Base-by-base conservation (phyloP, 2,113 vertebrate genomes). In the Mandrillus leucophaeus region DNA sequence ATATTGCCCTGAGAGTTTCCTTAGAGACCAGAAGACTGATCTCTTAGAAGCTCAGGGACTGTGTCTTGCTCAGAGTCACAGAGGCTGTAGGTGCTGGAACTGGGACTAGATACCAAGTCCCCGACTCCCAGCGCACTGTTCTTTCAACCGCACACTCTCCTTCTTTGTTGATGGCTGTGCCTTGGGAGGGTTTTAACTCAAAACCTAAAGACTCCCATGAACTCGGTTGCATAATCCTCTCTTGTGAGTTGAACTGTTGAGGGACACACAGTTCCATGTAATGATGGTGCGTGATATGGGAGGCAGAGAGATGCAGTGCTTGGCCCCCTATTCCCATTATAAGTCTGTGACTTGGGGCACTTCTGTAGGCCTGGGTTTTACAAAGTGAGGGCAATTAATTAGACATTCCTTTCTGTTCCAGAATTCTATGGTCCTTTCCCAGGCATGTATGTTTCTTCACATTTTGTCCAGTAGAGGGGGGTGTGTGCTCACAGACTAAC, bases 401-500 rank as follows among this genome's bases (percentile, higher is more conserved):
- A 22, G 35, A 50, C 14, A 16, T 59, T 59, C 59, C 38, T 66
- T 85, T 75, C 55, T 35, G 20, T 32, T 83, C n/a, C 5, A 73
- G 57, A 82, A 78, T 85, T 76, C 66, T 75, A 14, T 66, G n/a
- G 48, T 85, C 75, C 50, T 91, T 87, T 85, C 38, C 66, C 64
- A 78, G 25, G 8, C 2, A 7, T 43, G 20, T 82, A 0, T 90
- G 95, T 91, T 88, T 73, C 80, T 84, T 55, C n/a, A 32, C 75
- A 48, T 76, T 98, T 97, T 86, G 90, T 93, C 97, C 98, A 98
- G 96, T 88, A 98, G 97, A 97, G 96, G 97, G 98, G 64, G 25
- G 0, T 97, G 66, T 97, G 90, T 90, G 81, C 94, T 90, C 85
- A 96, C 73, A 94, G 81, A 96, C 84, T 25, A 45, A 75, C 20